Base-by-base conservation (phyloP, 2,888 invertebrate genomes). In the Cheilosia vernalis region DNA sequence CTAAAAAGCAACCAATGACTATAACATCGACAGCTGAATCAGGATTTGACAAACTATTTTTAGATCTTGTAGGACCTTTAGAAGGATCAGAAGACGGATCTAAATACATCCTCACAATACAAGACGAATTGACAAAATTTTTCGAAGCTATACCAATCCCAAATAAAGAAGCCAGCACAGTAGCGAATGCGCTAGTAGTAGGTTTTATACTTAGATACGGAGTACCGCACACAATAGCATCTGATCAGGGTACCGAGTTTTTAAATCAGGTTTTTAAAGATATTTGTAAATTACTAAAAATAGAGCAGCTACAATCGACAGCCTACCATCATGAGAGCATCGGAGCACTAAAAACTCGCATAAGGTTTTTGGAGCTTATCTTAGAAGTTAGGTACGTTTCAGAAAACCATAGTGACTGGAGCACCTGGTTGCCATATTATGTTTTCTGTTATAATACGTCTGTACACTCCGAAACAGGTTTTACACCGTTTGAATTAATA, bases 341-440 rank as follows among this genome's bases (percentile, higher is more conserved):
- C 33, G 66, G 66, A 66, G 51, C 53, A 9, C 37, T 66, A 53
- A 67, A 44, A 67, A 67, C 4, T 55, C 67, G 0, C 58, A 58
- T 44, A 70, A 70, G 2, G 70, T 60, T 17, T 27, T 27, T 5
- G 27, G 27, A 6, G 27, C 27, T 0, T 27, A 27, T 27, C 5
- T 5, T 5, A 27, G 70, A 24, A 70, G 37, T 21, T 70, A n/a
- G n/a, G n/a, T n/a, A 70, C 1, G 60, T 70, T 1, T 67, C 55
- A 7, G 66, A 55, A 19, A 64, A 67, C 30, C 55, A 67, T 30
- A 30, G 15, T 0, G 51, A 53, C 4, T 53, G 51, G 51, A 21
- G 15, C 6, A 21, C 17, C 6, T n/a, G n/a, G n/a, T n/a, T n/a
- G n/a, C n/a, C n/a, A n/a, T n/a, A n/a, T n/a, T n/a, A n/a, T n/a